Evolutionary conservation across 2,888 invertebrate genomes (phyloP).

Genomic region (Agrotis ipsilon): DNA sequence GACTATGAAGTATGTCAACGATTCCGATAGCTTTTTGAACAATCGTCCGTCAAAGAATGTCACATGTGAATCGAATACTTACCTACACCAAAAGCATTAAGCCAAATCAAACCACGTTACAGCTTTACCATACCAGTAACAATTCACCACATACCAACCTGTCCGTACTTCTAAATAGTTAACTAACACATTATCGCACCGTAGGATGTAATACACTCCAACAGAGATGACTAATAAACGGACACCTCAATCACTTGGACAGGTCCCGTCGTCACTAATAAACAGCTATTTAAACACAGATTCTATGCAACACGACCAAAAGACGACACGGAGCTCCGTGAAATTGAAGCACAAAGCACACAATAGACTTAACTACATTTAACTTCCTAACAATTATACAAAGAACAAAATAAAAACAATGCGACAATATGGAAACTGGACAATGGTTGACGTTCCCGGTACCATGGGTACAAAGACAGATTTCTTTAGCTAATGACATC

Average conservation of each 20-base stretch:
- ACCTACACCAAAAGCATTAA: not conserved
- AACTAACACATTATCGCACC: constrained; percentile 61
- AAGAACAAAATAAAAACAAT: constrained; percentile 86
- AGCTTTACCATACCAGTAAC: not conserved
- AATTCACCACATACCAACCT: constrained; percentile 13
- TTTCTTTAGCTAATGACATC: constrained; percentile 84
- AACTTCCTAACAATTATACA: constrained; percentile 89
- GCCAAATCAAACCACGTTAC: not conserved
- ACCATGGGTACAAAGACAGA: constrained; percentile 78
- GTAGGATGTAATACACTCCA: constrained; percentile 64
- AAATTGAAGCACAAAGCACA: constrained; percentile 82
- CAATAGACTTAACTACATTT: constrained; percentile 88
- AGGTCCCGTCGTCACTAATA: constrained; percentile 86
- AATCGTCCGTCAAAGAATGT: no score
- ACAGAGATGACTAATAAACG: constrained; percentile 78
- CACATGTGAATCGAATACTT: no score
- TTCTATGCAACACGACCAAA: constrained; percentile 81
- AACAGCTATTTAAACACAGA: constrained; percentile 77
- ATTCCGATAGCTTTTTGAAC: not conserved
- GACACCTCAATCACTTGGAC: constrained; percentile 82
- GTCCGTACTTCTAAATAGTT: constrained; percentile 13
- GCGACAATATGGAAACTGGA: constrained; percentile 75
- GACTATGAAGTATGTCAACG: not conserved
- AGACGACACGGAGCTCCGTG: constrained; percentile 80
- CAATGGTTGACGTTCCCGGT: constrained; percentile 80